Base-by-base conservation (phyloP, 2,888 invertebrate species). In the Crocallis elinguaria region DNA sequence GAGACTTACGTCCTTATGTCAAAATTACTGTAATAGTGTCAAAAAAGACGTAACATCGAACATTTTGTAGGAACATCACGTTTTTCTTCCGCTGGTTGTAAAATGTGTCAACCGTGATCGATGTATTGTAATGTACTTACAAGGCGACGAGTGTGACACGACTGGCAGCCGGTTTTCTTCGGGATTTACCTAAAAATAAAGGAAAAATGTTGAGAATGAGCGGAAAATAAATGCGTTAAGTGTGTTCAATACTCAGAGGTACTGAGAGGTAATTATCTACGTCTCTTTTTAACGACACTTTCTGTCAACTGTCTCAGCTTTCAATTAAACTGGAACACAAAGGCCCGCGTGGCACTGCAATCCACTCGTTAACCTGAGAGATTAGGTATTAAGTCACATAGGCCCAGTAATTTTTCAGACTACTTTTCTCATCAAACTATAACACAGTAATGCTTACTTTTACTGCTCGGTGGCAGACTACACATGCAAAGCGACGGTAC, bases 141-240 rank as follows among this genome's bases (percentile, higher is more conserved):
- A 84, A 48, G 87, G 87, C 49, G 88, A 88, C 2, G 89, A 81
- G 68, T 89, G 86, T 25, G 90, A 89, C 60, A 88, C 76, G 46
- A 89, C 79, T 41, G 89, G 79, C 36, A 88, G 75, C 60, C 88
- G 75, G 66, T 87, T 90, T 64, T 90, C 90, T 57, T 90, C 90
- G 41, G 88, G 86, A 62, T 88, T 90, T 75, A 86, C 88, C 90
- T 90, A 81, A 16, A 77, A 82, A 63, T 64, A 71, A 60, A 62
- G 32, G 11, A 39, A 38, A 59, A 57, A 16, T 7, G 30, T 43
- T 50, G 8, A 23, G 16, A 37, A 46, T 29, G 27, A 19, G 45
- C 14, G 17, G 25, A 35, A 44, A 35, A 32, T 42, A 32, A 32
- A 11, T 11, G 29, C n/a, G n/a, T n/a, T n/a, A n/a, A n/a, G n/a